phyloP scores from a whole-genome alignment of 2,888 invertebrate genomes.

The Tetranychus piercei region DNA sequence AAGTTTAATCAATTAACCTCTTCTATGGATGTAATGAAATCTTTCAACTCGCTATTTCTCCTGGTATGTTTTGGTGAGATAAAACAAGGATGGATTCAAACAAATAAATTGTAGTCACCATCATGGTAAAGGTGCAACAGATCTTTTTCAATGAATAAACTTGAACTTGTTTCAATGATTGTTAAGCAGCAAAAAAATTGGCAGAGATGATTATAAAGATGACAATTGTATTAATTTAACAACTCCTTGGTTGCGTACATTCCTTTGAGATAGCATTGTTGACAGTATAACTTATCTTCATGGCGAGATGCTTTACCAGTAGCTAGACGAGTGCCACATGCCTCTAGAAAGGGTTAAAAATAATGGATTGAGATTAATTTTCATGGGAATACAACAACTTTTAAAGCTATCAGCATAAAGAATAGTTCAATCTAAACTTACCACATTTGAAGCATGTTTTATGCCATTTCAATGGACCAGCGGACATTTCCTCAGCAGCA shows the following conservation, averaged over 20 bases:
- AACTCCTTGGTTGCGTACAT: slow-evolving; percentile 12
- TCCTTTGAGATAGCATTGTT: slow-evolving; percentile 13
- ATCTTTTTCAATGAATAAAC: background rate
- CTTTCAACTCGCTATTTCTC: too few relatives aligned
- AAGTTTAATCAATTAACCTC: too few relatives aligned
- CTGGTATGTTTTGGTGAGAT: too few relatives aligned
- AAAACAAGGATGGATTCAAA: too few relatives aligned
- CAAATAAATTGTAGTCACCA: too few relatives aligned
- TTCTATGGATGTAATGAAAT: too few relatives aligned
- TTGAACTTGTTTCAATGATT: background rate
- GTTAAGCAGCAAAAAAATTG: background rate
- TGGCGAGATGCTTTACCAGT: slow-evolving; percentile 9
- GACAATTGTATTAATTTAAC: background rate
- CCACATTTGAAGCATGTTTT: slow-evolving; percentile 15
- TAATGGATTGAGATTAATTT: background rate
- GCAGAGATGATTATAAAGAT: background rate
- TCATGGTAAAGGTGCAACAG: too few relatives aligned
- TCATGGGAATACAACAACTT: background rate
- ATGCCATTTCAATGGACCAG: slow-evolving; percentile 11
- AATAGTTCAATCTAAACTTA: background rate
- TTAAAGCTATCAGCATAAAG: background rate
- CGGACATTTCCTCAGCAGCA: slow-evolving; percentile 4
- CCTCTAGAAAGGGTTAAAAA: slow-evolving; percentile 11
- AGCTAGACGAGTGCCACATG: slow-evolving; percentile 17
- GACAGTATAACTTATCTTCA: slow-evolving; percentile 10